A percentile compares a stretch with the other conserved stretches of the same genome.
These are phyloP conservation scores for Motacilla tschutschensis DNA, from an alignment of 2,113 vertebrate species.

Conservation along the genomic window DNA sequence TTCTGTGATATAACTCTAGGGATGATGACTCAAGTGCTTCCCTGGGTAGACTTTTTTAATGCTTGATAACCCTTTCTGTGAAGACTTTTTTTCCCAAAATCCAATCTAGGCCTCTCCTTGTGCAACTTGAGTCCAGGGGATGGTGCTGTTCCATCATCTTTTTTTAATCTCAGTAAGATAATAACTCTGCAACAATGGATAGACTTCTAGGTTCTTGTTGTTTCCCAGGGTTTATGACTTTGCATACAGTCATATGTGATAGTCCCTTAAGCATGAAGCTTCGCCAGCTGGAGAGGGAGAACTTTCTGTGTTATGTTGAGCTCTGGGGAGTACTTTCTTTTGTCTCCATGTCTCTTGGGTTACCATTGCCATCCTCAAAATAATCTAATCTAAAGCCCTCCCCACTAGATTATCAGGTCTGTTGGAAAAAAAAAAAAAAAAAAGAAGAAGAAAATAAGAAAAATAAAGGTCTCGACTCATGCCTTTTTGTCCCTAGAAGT, in stretches of 20 bases:
- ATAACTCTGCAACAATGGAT: not conserved
- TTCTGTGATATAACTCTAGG: not conserved
- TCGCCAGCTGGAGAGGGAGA: not conserved
- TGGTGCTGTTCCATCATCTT: not conserved
- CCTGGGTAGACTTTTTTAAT: not conserved
- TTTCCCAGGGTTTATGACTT: not conserved
- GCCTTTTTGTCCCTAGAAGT: not conserved
- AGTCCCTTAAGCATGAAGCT: not conserved
- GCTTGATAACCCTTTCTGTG: not conserved
- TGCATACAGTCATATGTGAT: not conserved
- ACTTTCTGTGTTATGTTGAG: not conserved
- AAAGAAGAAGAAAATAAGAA: fast-evolving
- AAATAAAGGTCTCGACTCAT: fast-evolving
- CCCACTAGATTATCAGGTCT: not conserved
- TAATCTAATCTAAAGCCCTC: not conserved
- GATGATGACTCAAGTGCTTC: not conserved
- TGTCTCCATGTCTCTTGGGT: not conserved
- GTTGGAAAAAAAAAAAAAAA: not conserved
- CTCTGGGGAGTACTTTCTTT: not conserved
- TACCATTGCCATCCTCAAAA: not conserved
- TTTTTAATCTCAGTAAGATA: not conserved
- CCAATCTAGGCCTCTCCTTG: not conserved
- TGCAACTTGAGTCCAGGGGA: not conserved
- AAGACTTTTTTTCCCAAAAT: not conserved
- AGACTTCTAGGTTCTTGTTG: not conserved